A percentile compares a stretch with the other conserved stretches of the same genome.
These are phyloP conservation scores for Andrena dorsata DNA, from an alignment of 2,888 invertebrate genomes.

Conservation along the genomic window DNA sequence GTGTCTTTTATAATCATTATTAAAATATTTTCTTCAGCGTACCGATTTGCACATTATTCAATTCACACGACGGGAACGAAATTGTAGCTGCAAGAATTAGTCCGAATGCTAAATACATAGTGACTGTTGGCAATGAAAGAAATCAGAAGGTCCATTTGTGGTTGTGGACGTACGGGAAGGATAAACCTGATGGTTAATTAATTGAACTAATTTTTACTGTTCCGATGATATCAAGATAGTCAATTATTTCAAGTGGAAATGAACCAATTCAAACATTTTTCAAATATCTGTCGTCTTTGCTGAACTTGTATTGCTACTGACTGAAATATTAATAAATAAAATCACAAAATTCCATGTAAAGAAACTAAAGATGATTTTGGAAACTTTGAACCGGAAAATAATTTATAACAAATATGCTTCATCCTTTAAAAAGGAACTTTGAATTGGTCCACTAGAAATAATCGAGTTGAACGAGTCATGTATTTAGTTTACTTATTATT, in stretches of 20 bases:
- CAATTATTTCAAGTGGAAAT: no score
- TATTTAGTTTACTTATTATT: no score
- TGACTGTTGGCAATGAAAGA: constrained; percentile 86
- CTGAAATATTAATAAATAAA: no score
- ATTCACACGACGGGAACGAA: constrained; percentile 85
- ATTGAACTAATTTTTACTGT: not conserved
- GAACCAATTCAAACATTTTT: no score
- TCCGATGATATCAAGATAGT: no score
- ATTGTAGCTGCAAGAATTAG: constrained; percentile 86
- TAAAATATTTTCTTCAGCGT: constrained; percentile 74
- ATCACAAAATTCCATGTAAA: not conserved
- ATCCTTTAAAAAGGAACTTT: no score
- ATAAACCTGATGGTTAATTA: constrained; percentile 86
- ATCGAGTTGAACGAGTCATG: no score
- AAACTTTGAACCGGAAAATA: not conserved
- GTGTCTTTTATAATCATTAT: not conserved
- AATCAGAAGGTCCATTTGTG: constrained; percentile 87
- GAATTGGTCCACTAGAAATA: no score
- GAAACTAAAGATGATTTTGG: not conserved
- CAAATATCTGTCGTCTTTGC: no score
- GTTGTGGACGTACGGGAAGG: constrained; percentile 87
- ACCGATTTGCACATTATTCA: constrained; percentile 87
- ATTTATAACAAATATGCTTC: not conserved
- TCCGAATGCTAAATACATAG: constrained; percentile 87
- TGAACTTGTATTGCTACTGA: no score